Evolutionary conservation across 2,113 vertebrate genomes (phyloP), one percentile per base, ranked within the genome.

Genomic region (sheep (Ovis aries)): DNA sequence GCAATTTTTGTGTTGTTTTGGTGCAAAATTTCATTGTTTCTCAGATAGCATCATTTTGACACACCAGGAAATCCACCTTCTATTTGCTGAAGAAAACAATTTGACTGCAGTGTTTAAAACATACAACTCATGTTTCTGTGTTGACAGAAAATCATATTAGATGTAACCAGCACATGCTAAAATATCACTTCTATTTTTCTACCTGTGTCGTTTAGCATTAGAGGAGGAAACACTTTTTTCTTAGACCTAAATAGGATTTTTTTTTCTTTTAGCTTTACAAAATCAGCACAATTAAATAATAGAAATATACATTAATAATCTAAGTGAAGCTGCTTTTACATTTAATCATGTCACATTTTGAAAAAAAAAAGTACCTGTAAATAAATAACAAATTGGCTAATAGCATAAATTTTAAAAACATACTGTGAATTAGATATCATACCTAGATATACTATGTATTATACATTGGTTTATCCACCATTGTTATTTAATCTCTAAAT

Each of bases 31-130:
- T 96, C 29, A 94, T 92, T 94, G 80, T 97, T 96, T 96, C 55
- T 81, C 40, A 64, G 33, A 96, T 17, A 97, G 8, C n/a, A 95
- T 96, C 53, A 85, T 96, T 97, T 95, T 96, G 74, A 97, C 96
- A 96, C 31, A 77, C 14, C 29, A 92, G 80, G 67, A 97, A 12
- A 82, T 86, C 53, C 59, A 92, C 57, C 6, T 16, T 94, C 33
- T 96, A 85, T 97, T 88, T 98, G 95, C 96, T 96, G 62, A 97
- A 94, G 74, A 91, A 97, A 96, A 92, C 62, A 83, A 92, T 96
- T 95, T 91, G 43, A 92, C 80, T 90, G 50, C 33, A 97, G 88
- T 98, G 33, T 92, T 97, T 97, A 96, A 98, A 97, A 96, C 29
- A 84, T 52, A 88, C n/a, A 77, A 88, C 77, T 77, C 74, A 64